phyloP scores from a whole-genome alignment of 1,140 invertebrate species.

The Carcinoscorpius rotundicauda region DNA sequence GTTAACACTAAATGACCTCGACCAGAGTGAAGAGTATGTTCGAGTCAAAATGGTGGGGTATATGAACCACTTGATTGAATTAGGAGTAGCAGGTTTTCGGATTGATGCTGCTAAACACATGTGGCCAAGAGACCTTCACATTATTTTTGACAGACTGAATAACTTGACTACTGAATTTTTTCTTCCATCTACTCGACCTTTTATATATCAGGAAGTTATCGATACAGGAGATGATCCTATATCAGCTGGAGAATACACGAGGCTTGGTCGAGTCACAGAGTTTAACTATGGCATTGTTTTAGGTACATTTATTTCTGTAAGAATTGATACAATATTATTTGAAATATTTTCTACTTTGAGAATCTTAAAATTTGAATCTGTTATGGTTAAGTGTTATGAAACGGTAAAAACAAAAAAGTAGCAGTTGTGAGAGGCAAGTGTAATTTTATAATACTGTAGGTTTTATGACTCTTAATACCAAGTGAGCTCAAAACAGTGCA shows the following conservation, averaged over 20 bases:
- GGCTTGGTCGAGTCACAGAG: conserved; percentile 55
- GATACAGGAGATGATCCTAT: conserved; percentile 58
- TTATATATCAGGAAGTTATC: conserved; percentile 69
- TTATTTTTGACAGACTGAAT: conserved; percentile 45
- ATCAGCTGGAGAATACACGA: conserved; percentile 47
- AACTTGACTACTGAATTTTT: conserved; percentile 48
- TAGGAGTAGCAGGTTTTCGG: conserved; percentile 60
- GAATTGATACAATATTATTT: no score
- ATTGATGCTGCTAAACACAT: conserved; percentile 68
- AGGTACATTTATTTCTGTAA: conserved; percentile 22
- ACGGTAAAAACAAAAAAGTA: no score
- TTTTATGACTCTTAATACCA: no score
- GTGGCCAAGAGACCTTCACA: conserved; percentile 56
- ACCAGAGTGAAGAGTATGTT: conserved; percentile 51
- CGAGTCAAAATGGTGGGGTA: conserved; percentile 50
- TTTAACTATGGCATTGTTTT: conserved; percentile 52
- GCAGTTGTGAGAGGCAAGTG: no score
- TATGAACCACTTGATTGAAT: conserved; percentile 53
- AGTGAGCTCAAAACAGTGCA: no score
- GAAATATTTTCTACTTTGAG: no score
- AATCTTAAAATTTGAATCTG: no score
- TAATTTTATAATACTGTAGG: no score
- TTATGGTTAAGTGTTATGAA: no score
- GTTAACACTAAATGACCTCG: conserved; percentile 55
- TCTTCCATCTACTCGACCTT: conserved; percentile 42